Evolutionary conservation across 2,113 vertebrate species (phyloP).

Genomic region (Butastur rufipennis): DNA sequence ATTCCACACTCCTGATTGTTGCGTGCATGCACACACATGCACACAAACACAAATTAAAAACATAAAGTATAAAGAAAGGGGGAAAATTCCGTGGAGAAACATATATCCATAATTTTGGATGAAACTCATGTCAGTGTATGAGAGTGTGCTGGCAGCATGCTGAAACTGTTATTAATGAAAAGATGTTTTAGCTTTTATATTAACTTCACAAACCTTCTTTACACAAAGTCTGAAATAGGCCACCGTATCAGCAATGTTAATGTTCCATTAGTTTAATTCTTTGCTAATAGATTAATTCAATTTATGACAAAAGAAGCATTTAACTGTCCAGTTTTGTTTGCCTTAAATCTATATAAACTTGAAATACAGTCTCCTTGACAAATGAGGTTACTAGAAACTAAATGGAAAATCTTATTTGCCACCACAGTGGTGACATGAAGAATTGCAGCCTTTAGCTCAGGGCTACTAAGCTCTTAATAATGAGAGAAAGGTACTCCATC

Average conservation of each 20-base stretch:
- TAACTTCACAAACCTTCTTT: constrained; percentile 28
- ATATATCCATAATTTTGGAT: not conserved
- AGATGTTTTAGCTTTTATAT: constrained; percentile 25
- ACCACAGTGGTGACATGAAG: constrained; percentile 75
- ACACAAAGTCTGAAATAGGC: constrained; percentile 22
- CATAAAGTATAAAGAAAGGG: not conserved
- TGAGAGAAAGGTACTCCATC: constrained; percentile 76
- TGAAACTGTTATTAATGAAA: constrained; percentile 17
- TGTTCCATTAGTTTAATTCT: constrained; percentile 47
- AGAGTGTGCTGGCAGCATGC: not conserved
- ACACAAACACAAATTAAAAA: not conserved
- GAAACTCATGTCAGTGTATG: not conserved
- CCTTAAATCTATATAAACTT: constrained; percentile 70
- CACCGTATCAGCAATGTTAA: not conserved
- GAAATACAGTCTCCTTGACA: constrained; percentile 69
- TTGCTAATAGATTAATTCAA: constrained; percentile 40
- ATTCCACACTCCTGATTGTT: not conserved
- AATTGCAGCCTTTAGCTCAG: constrained; percentile 77
- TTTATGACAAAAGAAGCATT: constrained; percentile 53
- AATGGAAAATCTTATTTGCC: constrained; percentile 77
- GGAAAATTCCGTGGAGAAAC: not conserved
- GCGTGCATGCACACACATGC: not conserved
- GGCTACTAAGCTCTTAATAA: constrained; percentile 78
- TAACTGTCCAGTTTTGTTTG: constrained; percentile 60
- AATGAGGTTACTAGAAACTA: constrained; percentile 76